Evolutionary conservation across 2,797 vertebrate species (phyloP).

Genomic region (Xenopus petersii): DNA sequence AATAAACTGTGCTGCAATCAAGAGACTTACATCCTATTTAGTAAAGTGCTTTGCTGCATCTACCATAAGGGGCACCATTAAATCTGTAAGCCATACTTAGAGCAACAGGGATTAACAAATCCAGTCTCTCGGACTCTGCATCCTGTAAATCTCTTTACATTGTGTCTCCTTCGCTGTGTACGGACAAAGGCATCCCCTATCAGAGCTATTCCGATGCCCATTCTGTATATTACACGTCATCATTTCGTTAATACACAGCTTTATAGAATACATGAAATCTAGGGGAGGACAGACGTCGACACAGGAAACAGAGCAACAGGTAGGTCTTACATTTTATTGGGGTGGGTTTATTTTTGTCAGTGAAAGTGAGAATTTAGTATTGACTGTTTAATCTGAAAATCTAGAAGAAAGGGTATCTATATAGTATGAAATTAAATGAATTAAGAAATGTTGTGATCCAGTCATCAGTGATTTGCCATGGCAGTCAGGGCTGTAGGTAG

Average conservation of each 20-base stretch:
- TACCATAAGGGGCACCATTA: constrained; percentile 58
- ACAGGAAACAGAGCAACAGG: neutral
- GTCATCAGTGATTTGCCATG: too few species aligned
- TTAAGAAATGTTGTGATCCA: too few species aligned
- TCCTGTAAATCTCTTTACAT: constrained; percentile 23
- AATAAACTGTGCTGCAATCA: neutral
- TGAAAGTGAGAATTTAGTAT: too few species aligned
- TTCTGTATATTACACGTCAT: neutral
- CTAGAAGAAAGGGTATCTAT: too few species aligned
- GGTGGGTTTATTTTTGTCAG: too few species aligned
- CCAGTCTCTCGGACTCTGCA: constrained; percentile 23
- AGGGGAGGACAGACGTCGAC: neutral
- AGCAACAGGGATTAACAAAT: constrained; percentile 52
- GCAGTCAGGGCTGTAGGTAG: too few species aligned
- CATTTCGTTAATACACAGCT: neutral
- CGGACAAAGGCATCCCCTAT: constrained; percentile 1
- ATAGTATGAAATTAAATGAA: too few species aligned
- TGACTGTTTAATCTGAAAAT: too few species aligned
- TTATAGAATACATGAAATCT: neutral
- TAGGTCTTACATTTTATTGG: neutral
- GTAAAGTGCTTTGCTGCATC: constrained; percentile 39
- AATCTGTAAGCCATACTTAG: constrained; percentile 62
- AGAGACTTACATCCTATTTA: constrained; percentile 28
- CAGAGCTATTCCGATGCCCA: neutral
- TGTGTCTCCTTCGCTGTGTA: constrained; percentile 6